Conservation (phyloP, 2,113 vertebrate genomes). For the Tetrax tetrax region DNA sequence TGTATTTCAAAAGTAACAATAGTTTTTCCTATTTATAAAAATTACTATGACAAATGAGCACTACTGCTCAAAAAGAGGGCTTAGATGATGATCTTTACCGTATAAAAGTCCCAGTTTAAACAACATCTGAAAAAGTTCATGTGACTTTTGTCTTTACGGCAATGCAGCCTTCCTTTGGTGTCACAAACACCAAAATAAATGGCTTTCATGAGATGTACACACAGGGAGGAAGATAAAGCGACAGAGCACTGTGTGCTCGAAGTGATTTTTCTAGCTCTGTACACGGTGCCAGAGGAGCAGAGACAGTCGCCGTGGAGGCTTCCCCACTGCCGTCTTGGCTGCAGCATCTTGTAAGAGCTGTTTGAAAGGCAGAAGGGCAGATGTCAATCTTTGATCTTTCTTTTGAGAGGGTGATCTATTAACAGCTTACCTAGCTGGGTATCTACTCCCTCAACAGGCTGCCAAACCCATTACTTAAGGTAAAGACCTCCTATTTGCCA, state of each 20-base stretch:
- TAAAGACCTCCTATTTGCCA: neutral
- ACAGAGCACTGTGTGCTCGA: neutral
- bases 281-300: neutral
- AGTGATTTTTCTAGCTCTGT: neutral
- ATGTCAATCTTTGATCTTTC: constrained; percentile 24
- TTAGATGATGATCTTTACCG: neutral
- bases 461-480: neutral
- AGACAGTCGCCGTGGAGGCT: neutral
- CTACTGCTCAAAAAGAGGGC: neutral
- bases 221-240: neutral
- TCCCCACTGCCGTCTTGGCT: neutral
- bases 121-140: neutral
- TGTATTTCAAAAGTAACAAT: neutral
- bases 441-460: neutral
- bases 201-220: neutral
- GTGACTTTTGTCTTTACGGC: neutral
- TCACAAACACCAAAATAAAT: neutral
- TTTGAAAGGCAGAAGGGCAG: constrained; percentile 32
- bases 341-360: neutral
- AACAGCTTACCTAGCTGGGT: neutral
- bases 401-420: neutral
- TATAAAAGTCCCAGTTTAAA: neutral
- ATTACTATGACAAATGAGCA: neutral
- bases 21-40: neutral
- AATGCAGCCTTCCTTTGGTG: neutral